Conservation (phyloP, 2,113 vertebrate genomes). For the Hassar affinis region DNA sequence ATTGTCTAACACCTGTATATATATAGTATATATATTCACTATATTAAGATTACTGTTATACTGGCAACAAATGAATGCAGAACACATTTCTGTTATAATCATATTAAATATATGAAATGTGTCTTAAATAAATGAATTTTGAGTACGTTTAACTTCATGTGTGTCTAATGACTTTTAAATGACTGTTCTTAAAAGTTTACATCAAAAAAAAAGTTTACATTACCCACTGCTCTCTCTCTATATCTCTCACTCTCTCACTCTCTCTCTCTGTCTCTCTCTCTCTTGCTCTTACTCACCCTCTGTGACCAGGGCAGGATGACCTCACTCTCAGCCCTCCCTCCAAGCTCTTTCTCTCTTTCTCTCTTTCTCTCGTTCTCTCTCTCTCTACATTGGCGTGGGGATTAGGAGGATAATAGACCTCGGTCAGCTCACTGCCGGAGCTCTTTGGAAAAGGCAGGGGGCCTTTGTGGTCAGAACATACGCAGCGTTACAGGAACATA, state of each 20-base stretch:
- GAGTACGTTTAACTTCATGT: conserved; percentile 21
- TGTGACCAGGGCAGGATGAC: conserved; percentile 75
- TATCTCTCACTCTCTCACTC: conserved; percentile 64
- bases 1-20: no score
- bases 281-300: conserved; percentile 61
- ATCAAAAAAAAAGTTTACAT: not conserved
- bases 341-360: conserved; percentile 59
- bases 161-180: conserved; percentile 7
- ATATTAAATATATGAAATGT: not conserved
- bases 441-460: conserved; percentile 66
- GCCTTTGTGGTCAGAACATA: conserved; percentile 68
- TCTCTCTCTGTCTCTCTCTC: conserved; percentile 35
- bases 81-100: not conserved
- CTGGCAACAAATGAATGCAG: not conserved
- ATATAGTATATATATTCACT: no score
- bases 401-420: conserved; percentile 75
- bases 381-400: conserved; percentile 72
- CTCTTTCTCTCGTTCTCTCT: no score
- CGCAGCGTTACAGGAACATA: conserved; percentile 45
- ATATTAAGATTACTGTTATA: not conserved
- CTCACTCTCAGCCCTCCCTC: conserved; percentile 71
- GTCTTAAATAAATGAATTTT: conserved; percentile 29
- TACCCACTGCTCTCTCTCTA: conserved; percentile 47
- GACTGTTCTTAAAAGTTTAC: conserved; percentile 34
- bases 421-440: conserved; percentile 72